These are phyloP conservation scores for Oscheius onirici DNA, from an alignment of 2,888 invertebrate genomes.

Conservation along the genomic window DNA sequence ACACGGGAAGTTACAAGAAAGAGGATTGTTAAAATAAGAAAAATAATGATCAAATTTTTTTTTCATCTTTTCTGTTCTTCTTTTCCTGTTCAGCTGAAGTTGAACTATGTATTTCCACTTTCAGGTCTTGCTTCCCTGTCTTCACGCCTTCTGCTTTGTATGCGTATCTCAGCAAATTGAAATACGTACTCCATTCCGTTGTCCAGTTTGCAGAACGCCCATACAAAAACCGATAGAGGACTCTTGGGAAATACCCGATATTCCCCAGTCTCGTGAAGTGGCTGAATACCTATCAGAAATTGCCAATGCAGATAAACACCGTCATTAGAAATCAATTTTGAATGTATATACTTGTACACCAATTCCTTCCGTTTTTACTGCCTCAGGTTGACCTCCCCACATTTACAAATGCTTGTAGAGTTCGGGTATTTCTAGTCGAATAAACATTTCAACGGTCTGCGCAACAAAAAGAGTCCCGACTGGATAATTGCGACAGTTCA, in stretches of 20 bases:
- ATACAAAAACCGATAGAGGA: conserved; percentile 43
- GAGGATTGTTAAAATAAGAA: not conserved
- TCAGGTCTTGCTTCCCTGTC: conserved; percentile 48
- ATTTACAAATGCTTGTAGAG: no score
- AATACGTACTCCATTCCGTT: conserved; percentile 44
- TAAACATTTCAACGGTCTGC: not conserved
- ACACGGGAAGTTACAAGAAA: no score
- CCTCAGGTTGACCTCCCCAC: no score
- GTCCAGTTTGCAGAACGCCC: conserved; percentile 47
- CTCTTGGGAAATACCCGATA: conserved; percentile 52
- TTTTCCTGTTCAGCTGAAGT: not conserved
- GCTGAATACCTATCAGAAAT: conserved; percentile 38
- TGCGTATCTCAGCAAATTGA: conserved; percentile 46
- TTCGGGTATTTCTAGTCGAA: no score
- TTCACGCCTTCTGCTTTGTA: conserved; percentile 49
- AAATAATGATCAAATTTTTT: not conserved
- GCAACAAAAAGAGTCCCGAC: not conserved
- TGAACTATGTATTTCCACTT: not conserved
- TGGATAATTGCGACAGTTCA: conserved; percentile 17
- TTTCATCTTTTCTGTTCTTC: not conserved
- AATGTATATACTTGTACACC: not conserved
- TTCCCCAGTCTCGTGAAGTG: conserved; percentile 42
- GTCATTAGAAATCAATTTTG: not conserved
- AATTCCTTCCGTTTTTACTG: not conserved
- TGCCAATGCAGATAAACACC: not conserved